Evolutionary conservation across 2,888 invertebrate genomes (phyloP).

Genomic region (Aromia moschata): DNA sequence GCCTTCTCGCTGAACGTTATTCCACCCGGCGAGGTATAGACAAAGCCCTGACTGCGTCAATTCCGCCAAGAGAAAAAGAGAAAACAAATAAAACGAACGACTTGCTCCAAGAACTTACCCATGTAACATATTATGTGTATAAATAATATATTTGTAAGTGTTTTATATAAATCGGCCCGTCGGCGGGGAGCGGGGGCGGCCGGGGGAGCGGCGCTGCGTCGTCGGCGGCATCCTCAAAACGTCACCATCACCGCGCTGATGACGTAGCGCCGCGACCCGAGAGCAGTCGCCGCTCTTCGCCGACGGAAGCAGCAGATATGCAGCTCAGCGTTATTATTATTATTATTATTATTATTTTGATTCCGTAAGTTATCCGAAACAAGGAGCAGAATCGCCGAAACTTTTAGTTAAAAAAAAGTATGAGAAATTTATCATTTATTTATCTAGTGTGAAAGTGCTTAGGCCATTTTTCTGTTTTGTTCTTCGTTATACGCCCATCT

Average conservation of each 20-base stretch:
- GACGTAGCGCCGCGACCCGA: conserved; percentile 18
- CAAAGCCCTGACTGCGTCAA: conserved; percentile 50
- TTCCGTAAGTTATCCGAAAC: conserved; percentile 46
- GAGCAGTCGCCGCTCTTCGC: conserved; percentile 14
- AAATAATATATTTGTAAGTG: conserved; percentile 52
- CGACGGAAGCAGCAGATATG: conserved; percentile 29
- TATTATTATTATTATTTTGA: too few relatives aligned
- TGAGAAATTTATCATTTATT: conserved; percentile 54
- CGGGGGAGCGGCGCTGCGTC: conserved; percentile 25
- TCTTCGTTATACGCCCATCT: conserved; percentile 60
- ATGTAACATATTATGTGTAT: conserved; percentile 54
- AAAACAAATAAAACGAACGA: conserved; percentile 57
- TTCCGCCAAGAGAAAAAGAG: conserved; percentile 39
- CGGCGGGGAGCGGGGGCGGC: conserved; percentile 30
- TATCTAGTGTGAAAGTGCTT: conserved; percentile 62
- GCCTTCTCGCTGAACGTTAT: conserved; percentile 89
- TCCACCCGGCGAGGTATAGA: conserved; percentile 64
- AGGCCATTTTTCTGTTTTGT: conserved; percentile 57
- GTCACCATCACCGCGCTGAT: conserved; percentile 44
- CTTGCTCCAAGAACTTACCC: conserved; percentile 58
- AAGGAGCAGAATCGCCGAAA: conserved; percentile 54
- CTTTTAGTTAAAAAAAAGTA: conserved; percentile 55
- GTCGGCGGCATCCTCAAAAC: conserved; percentile 54
- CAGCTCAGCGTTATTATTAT: conserved; percentile 36
- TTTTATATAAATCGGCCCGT: conserved; percentile 51